Evolutionary conservation across 2,113 vertebrate genomes (phyloP), one percentile per base, ranked within the genome.

Genomic region (Sinocyclocheilus maitianheensis): DNA sequence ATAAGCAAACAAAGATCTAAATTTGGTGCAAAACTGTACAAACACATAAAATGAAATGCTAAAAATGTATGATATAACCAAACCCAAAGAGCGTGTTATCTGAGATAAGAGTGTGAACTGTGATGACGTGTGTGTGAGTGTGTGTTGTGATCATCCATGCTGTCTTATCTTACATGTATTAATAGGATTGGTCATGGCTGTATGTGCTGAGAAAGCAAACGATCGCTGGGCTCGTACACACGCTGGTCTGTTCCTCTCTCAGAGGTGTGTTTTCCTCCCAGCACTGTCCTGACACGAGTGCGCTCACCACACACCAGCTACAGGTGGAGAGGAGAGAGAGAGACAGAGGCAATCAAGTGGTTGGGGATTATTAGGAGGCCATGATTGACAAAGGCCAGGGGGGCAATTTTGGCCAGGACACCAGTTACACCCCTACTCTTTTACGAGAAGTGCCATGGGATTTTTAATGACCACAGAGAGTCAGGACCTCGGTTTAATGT

Each of bases 141-240:
- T 58, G 77, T 71, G 30, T 34, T 78, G 30, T 37, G 77, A 20
- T 58, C 12, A 37, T 58, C 8, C 26, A 77, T 11, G 58, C 18
- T 13, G 30, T 58, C 53, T 60, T 79, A 79, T 79, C 30, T n/a
- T 53, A n/a, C 26, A 78, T 78, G 77, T 53, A 40, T 58, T 37
- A 58, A 34, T 7, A 60, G 53, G 20, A 10, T 34, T 77, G 0
- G 26, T 77, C 48, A 77, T 16, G 26, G 48, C 76, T 37, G 10
- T 58, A 78, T 18, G 51, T 78, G 77, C 10, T 79, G 53, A 22
- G 77, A 79, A 79, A 79, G 18, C 16, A 60, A 79, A 79, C 53
- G 20, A 79, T n/a, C 20, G 11, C 30, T 60, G 8, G 24, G 30
- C 18, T 60, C 4, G 11, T 53, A 72, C 20, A 11, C 26, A 20